Base-by-base conservation (phyloP, 2,888 invertebrate genomes). In the Panzeria rudis region DNA sequence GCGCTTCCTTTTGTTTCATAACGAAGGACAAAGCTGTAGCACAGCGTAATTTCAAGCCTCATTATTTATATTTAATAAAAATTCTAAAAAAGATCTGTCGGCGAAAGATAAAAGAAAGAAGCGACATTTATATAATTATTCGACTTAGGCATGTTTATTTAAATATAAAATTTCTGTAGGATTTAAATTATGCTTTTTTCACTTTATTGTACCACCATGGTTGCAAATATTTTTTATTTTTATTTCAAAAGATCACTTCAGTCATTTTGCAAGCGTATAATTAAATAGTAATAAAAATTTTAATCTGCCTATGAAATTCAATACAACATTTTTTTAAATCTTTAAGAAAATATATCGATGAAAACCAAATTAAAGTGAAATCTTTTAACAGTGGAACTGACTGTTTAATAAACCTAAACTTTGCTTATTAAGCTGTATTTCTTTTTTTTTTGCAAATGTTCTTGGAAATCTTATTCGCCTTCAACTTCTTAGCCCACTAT, bases 241-340 rank as follows among this genome's bases (percentile, higher is more conserved):
- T 23, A 47, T 0, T 0, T 23, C 38, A 25, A 54, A n/a, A 61
- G 15, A 73, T 23, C 5, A 68, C 5, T 44, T 44, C 15, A 59
- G 72, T 50, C 5, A 61, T 35, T 61, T 59, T 29, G 17, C 29
- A 44, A 44, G 35, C 56, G 13, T 35, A 68, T 59, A 68, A 77
- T 68, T 68, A 68, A 68, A 62, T 17, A 7, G 41, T 5, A 62
- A 61, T 78, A 62, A 62, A 78, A 41, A 54, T 23, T 15, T 61
- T 69, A 78, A 71, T 41, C 47, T 72, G 52, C 11, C 52, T 25
- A 54, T 62, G 71, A 79, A 79, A 72, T 72, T 62, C 54, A 44
- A 79, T 79, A 54, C 15, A 56, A 72, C 25, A 9, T 50, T 7
- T 13, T 6, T 47, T 50, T 38, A 66, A 41, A 44, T 52, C 38